Evolutionary conservation across 1,140 invertebrate species (phyloP).

Genomic region (Parasteatoda tepidariorum): DNA sequence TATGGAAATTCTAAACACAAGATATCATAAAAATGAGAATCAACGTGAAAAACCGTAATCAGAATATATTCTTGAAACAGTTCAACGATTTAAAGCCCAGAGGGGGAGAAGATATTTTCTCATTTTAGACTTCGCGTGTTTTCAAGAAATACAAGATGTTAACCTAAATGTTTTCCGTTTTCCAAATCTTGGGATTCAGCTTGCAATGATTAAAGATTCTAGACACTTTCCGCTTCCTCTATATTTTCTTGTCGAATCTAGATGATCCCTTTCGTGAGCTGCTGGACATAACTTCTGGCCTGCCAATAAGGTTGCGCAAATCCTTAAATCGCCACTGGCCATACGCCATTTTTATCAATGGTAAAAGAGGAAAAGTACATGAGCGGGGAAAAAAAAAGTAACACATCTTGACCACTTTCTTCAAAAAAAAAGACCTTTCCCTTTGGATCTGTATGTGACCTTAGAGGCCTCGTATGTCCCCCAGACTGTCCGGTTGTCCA

Average conservation of each 20-base stretch:
- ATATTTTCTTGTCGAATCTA: background rate
- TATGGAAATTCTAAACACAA: too few relatives aligned
- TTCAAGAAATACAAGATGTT: conserved; percentile 45
- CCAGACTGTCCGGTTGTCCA: conserved; percentile 20
- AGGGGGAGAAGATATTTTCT: background rate
- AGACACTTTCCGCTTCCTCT: background rate
- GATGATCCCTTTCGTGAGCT: background rate
- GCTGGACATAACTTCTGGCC: background rate
- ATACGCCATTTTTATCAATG: too few relatives aligned
- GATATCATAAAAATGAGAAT: too few relatives aligned
- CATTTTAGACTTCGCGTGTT: background rate
- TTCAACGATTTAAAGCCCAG: background rate
- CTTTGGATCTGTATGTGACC: too few relatives aligned
- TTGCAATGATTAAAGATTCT: conserved; percentile 19
- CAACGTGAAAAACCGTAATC: too few relatives aligned
- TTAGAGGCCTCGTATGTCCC: background rate
- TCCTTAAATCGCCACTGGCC: background rate
- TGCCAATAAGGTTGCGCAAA: conserved; percentile 26
- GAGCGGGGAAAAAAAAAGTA: background rate
- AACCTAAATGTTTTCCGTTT: conserved; percentile 59
- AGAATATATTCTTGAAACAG: background rate
- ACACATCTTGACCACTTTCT: too few relatives aligned
- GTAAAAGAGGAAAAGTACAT: too few relatives aligned
- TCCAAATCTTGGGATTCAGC: conserved; percentile 31
- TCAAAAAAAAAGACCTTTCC: too few relatives aligned